Conservation (phyloP, 2,797 vertebrate genomes). For the Sciurus carolinensis region DNA sequence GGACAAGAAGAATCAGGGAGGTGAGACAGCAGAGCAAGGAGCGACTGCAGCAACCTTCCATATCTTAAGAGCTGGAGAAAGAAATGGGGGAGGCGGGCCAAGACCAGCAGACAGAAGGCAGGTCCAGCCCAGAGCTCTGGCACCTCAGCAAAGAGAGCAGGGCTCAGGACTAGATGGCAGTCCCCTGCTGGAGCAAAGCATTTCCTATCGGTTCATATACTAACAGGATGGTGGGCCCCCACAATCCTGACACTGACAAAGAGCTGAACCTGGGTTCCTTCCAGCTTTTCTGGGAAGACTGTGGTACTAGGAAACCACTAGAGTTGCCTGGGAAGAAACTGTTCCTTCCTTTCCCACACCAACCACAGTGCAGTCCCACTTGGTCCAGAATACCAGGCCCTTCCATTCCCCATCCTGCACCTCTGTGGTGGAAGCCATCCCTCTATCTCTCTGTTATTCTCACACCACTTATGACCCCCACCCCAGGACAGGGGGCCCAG, state of each 20-base stretch:
- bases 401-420: not conserved
- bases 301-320: not conserved
- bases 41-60: not conserved
- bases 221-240: accelerated
- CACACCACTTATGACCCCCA: not conserved
- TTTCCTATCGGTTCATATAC: accelerated
- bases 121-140: not conserved
- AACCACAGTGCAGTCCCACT: not conserved
- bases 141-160: too few relatives aligned
- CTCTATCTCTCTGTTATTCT: not conserved
- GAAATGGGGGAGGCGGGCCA: not conserved
- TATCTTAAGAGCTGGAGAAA: not conserved
- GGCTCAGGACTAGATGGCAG: not conserved
- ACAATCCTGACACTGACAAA: not conserved
- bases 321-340: not conserved
- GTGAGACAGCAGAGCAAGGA: not conserved
- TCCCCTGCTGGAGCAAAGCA: not conserved
- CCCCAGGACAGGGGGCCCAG: not conserved
- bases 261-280: accelerated
- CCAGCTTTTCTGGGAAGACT: too few relatives aligned
- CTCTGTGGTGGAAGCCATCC: accelerated
- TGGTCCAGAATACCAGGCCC: not conserved
- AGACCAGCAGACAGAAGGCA: not conserved
- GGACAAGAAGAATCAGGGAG: not conserved
- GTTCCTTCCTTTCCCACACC: not conserved